Base-by-base conservation (phyloP, 1,140 invertebrate genomes). In the Solen grandis region DNA sequence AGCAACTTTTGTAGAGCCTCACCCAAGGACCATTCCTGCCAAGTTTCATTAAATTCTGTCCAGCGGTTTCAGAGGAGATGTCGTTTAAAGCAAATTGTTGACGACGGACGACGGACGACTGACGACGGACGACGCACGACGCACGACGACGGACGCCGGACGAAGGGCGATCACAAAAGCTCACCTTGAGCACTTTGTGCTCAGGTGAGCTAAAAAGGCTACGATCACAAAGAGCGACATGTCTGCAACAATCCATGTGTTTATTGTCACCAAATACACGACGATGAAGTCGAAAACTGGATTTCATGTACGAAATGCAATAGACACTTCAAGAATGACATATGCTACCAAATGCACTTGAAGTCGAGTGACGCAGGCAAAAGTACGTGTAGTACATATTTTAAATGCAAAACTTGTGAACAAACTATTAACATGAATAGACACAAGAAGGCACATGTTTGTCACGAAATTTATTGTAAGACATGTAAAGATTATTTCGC, bases 351-450 rank as follows among this genome's bases (percentile, higher is more conserved):
- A 68, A 29, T 19, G 10, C 16, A 68, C 59, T 10, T 27, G 3
- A 8, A 33, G 31, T 4, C 62, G 19, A 62, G 31, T 4, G 13
- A 25, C 0, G 13, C 14, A 25, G 76, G 77, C 10, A 55, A 55
- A 13, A 70, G 63, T 0, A 84, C 77, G 0, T 84, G 82, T 33
- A 57, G 57, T 5, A 38, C 36, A 5, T 80, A 80, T 41, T 83
- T 76, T 25, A 19, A 22, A 25, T 84, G 77, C 29, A 52, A 55
- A 19, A n/a, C n/a, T n/a, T n/a, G n/a, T n/a, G n/a, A n/a, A n/a
- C 76, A 79, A 31, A 25, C 46, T 1, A 54, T 83, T 0, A 83
- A 83, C 72, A 46, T 16, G n/a, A 60, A 60, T 13, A 60, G 13
- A 25, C 25, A 14, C 13, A 25, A 60, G 13, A 60, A 60, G 25